Evolutionary conservation across 2,888 invertebrate genomes (phyloP).

Genomic region (Chymomyza amoena): DNA sequence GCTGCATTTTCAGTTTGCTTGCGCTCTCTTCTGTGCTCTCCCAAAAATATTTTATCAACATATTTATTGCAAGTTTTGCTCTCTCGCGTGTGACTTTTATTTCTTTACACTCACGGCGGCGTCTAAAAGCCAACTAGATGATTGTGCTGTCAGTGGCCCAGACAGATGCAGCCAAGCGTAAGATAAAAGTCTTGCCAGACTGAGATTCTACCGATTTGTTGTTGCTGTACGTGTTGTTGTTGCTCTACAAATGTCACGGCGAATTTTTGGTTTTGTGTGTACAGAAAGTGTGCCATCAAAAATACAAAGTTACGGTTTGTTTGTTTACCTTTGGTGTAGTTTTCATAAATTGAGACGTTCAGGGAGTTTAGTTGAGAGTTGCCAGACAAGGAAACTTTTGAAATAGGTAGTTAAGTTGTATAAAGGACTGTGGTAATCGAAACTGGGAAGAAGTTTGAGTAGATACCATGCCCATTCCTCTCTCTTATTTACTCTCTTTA

Average conservation of each 20-base stretch:
- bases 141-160: neutral
- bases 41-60: conserved; percentile 57
- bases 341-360: neutral
- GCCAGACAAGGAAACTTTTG: neutral
- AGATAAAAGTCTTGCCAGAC: neutral
- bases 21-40: neutral
- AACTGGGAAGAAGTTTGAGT: too few species aligned
- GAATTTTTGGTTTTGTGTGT: neutral
- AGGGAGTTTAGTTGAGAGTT: neutral
- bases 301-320: neutral
- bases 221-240: too few species aligned
- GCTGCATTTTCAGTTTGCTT: conserved; percentile 57
- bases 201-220: neutral
- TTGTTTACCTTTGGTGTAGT: neutral
- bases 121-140: conserved; percentile 2
- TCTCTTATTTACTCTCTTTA: too few species aligned
- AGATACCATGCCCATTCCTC: too few species aligned
- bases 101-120: neutral
- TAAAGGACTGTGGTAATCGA: too few species aligned
- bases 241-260: neutral
- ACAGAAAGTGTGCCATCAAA: neutral
- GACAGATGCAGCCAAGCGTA: neutral
- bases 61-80: conserved; percentile 64
- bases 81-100: neutral
- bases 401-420: neutral